These are phyloP conservation scores for Cyprinodon variegatus DNA, from an alignment of 2,113 vertebrate genomes.

Conservation along the genomic window DNA sequence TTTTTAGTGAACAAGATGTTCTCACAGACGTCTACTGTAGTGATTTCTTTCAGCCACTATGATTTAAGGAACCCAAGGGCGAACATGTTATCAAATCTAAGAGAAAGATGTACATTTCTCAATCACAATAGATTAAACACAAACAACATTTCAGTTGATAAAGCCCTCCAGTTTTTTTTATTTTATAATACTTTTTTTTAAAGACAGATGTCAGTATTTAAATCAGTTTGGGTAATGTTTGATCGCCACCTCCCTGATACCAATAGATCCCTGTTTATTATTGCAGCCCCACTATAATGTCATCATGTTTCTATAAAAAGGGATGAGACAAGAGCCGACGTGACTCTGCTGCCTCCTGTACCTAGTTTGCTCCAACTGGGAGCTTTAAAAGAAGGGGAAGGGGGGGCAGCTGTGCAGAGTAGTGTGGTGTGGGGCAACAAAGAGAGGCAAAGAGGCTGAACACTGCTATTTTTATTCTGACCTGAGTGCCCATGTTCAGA, in stretches of 20 bases:
- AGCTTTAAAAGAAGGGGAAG: constrained; percentile 16
- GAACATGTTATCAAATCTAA: not conserved
- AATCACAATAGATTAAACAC: not conserved
- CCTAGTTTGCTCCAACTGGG: constrained; percentile 51
- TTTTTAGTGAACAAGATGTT: not conserved
- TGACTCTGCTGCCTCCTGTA: constrained; percentile 43
- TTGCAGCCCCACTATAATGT: constrained; percentile 64
- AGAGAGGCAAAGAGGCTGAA: constrained; percentile 47
- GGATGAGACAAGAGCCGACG: constrained; percentile 47
- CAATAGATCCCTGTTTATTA: constrained; percentile 66
- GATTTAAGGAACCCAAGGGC: not conserved
- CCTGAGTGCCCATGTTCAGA: constrained; percentile 70
- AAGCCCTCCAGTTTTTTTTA: not conserved
- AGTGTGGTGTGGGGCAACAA: constrained; percentile 41
- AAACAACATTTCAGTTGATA: not conserved
- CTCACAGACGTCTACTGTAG: not conserved
- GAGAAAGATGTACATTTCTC: not conserved
- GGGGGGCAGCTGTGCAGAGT: constrained; percentile 7
- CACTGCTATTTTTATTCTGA: constrained; percentile 78
- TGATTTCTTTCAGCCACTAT: not conserved
- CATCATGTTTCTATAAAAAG: constrained; percentile 76
- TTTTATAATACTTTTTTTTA: not conserved
- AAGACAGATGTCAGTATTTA: constrained; percentile 32
- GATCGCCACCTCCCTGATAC: constrained; percentile 58
- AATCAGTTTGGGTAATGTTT: constrained; percentile 52